phyloP scores from a whole-genome alignment of 2,797 vertebrate genomes.

The Chloroceryle inda region DNA sequence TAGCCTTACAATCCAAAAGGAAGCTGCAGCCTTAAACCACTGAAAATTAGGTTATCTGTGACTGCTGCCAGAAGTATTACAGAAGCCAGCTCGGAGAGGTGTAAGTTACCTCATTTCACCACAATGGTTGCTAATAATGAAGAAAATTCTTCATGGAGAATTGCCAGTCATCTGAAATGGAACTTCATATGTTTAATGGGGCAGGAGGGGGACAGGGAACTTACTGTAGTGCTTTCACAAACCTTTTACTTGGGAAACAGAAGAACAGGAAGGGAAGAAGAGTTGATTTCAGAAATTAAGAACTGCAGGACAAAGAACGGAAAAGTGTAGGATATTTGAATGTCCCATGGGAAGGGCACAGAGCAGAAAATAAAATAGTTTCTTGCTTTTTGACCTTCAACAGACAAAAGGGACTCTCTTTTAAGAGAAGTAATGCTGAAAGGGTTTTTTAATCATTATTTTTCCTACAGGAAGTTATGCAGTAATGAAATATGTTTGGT shows the following conservation, averaged over 20 bases:
- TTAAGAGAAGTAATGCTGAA: neutral
- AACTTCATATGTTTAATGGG: neutral
- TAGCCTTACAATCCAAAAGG: neutral
- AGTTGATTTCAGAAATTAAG: neutral
- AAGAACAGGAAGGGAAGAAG: neutral
- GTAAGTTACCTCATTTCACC: neutral
- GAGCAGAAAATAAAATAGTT: neutral
- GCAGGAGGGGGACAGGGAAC: neutral
- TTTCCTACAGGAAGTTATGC: neutral
- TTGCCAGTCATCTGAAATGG: neutral
- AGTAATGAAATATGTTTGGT: neutral
- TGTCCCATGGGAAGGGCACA: neutral
- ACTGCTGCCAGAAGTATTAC: neutral
- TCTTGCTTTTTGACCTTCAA: neutral
- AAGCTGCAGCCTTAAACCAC: neutral
- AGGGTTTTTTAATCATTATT: neutral
- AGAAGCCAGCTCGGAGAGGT: neutral
- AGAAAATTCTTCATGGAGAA: neutral
- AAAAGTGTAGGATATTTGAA: neutral
- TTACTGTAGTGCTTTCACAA: neutral
- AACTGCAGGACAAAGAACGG: neutral
- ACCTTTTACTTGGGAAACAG: neutral
- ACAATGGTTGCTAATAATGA: neutral
- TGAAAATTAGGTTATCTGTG: neutral
- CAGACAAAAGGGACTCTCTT: neutral